These are phyloP conservation scores for Jaculus jaculus DNA, from an alignment of 2,113 vertebrate species.

Conservation along the genomic window DNA sequence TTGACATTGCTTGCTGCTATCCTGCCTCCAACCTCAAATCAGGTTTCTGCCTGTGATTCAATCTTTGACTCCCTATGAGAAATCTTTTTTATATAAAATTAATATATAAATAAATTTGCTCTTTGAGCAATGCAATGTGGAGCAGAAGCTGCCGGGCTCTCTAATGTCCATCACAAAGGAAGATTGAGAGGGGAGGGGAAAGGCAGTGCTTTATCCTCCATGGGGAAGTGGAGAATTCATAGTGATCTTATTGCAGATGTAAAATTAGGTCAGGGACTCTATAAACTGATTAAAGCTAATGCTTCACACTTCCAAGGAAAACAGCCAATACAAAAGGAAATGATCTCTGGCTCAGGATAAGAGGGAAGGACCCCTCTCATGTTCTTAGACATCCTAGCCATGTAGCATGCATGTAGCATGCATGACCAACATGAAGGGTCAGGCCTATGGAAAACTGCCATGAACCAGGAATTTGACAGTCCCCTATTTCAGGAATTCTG, in stretches of 20 bases:
- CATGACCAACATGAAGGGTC: neutral
- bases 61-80: constrained; percentile 68
- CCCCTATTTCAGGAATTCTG: neutral
- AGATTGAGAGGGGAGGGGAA: neutral
- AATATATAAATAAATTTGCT: constrained; percentile 75
- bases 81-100: constrained; percentile 77
- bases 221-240: constrained; percentile 69
- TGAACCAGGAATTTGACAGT: neutral
- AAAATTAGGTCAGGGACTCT: constrained; percentile 68
- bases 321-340: constrained; percentile 37
- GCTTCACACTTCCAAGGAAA: constrained; percentile 55
- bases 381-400: neutral
- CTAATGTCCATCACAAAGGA: constrained; percentile 12
- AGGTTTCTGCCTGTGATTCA: constrained; percentile 69
- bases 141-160: constrained; percentile 50
- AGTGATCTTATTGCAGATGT: constrained; percentile 75
- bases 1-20: neutral
- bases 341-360: neutral
- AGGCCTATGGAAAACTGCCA: neutral
- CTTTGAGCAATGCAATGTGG: constrained; percentile 48
- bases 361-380: neutral
- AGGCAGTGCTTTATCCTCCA: constrained; percentile 56
- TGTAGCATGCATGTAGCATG: neutral
- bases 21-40: constrained; percentile 62
- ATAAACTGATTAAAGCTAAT: constrained; percentile 47